Percentiles rank a stretch among this genome's conserved stretches.
Conservation (phyloP, 2,888 invertebrate genomes). For the Chloroclystis v-ata region DNA sequence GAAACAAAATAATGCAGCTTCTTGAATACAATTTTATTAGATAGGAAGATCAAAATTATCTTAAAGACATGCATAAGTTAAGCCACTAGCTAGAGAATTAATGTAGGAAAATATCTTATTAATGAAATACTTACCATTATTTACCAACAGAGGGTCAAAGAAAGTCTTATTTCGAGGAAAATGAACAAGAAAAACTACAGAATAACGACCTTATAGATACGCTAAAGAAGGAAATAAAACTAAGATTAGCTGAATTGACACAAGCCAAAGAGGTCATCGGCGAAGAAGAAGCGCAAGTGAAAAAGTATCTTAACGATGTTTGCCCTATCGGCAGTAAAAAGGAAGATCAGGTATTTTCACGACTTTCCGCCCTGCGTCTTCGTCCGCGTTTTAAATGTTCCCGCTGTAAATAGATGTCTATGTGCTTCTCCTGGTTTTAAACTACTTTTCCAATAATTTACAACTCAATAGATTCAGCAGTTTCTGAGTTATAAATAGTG, state of each 20-base stretch:
- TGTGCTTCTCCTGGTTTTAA: too few species aligned
- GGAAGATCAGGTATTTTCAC: slow-evolving; percentile 54
- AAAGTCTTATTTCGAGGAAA: slow-evolving; percentile 89
- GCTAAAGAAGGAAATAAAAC: slow-evolving; percentile 85
- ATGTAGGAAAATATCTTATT: not conserved
- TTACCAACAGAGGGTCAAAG: slow-evolving; percentile 85
- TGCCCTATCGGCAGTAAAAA: slow-evolving; percentile 63
- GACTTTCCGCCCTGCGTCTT: too few species aligned
- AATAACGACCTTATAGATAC: slow-evolving; percentile 83
- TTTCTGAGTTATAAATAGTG: too few species aligned
- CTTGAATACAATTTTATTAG: too few species aligned
- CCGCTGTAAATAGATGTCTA: too few species aligned
- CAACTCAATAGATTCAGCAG: too few species aligned
- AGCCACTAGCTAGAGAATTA: too few species aligned
- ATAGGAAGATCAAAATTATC: too few species aligned
- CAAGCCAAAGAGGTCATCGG: slow-evolving; percentile 74
- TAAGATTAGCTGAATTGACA: slow-evolving; percentile 78
- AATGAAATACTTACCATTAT: not conserved
- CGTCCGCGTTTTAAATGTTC: too few species aligned
- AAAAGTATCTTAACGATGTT: slow-evolving; percentile 66
- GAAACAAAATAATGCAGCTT: too few species aligned
- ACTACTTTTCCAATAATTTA: too few species aligned
- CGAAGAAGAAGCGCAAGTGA: slow-evolving; percentile 65
- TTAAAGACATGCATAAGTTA: too few species aligned
- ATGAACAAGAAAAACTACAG: slow-evolving; percentile 84